phyloP scores from a whole-genome alignment of 2,113 vertebrate genomes.

The Caracal caracal region DNA sequence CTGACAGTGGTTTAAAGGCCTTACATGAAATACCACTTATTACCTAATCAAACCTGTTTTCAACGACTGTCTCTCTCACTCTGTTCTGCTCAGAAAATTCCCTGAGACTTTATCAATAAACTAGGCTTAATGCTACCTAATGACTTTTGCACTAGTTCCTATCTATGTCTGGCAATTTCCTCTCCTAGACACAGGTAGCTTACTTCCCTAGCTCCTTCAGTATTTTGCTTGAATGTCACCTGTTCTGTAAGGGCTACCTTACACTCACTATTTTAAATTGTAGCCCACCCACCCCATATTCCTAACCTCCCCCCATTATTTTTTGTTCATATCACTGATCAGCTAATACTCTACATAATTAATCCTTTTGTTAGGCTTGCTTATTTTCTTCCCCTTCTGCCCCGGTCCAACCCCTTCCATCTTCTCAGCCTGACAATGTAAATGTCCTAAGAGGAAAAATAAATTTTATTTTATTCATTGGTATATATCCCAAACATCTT shows the following conservation, averaged over 20 bases:
- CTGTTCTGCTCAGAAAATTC: not conserved
- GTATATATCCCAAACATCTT: not conserved
- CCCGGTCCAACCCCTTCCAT: not conserved
- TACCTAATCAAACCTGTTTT: not conserved
- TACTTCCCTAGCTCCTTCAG: not conserved
- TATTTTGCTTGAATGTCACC: not conserved
- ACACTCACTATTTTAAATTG: not conserved
- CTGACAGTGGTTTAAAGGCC: not conserved
- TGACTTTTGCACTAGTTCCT: not conserved
- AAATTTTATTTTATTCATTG: not conserved
- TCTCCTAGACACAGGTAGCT: not conserved
- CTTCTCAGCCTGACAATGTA: not conserved
- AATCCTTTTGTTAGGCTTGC: not conserved
- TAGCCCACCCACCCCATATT: not conserved
- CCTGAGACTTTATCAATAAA: not conserved
- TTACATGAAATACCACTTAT: not conserved
- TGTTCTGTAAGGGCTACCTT: not conserved
- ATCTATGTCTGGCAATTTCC: not conserved
- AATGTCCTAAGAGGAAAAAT: not conserved
- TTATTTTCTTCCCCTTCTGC: not conserved
- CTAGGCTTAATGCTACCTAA: not conserved
- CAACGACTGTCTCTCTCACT: not conserved
- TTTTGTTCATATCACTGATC: not conserved
- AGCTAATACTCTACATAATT: not conserved
- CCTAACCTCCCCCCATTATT: not conserved